Evolutionary conservation across 2,888 invertebrate genomes (phyloP).

Genomic region (Vesta saturnalis): DNA sequence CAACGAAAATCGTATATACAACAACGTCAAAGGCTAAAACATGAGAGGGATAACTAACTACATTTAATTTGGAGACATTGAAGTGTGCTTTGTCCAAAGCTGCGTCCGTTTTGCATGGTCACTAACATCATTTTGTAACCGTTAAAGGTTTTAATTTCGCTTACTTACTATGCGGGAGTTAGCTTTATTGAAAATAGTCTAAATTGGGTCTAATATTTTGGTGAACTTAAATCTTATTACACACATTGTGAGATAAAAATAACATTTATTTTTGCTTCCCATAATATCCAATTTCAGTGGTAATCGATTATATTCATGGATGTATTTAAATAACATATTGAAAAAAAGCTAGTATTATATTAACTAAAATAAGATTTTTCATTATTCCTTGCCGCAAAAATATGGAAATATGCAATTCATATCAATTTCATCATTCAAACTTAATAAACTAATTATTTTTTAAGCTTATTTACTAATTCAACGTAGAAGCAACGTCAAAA

Average conservation of each 20-base stretch:
- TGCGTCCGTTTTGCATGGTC: conserved; percentile 45
- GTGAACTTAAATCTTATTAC: too few species aligned
- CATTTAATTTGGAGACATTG: conserved; percentile 40
- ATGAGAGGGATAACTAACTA: conserved; percentile 37
- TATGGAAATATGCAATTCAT: neutral
- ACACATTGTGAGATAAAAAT: too few species aligned
- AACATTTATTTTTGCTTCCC: too few species aligned
- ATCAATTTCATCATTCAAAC: neutral
- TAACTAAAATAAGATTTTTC: neutral
- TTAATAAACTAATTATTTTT: neutral
- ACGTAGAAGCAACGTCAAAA: too few species aligned
- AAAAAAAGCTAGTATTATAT: conserved; percentile 1
- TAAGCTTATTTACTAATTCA: neutral
- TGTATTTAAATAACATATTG: neutral
- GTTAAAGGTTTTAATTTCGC: conserved; percentile 51
- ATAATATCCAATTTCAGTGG: too few species aligned
- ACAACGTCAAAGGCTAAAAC: conserved; percentile 37
- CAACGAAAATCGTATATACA: conserved; percentile 32
- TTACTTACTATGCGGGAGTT: conserved; percentile 29
- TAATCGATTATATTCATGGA: too few species aligned
- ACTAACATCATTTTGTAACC: conserved; percentile 49
- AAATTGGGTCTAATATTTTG: too few species aligned
- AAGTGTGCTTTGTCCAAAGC: conserved; percentile 44
- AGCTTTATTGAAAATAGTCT: conserved; percentile 17
- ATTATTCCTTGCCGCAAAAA: neutral